These are phyloP conservation scores for Rhaphigaster nebulosa DNA, from an alignment of 2,888 invertebrate genomes.

Conservation along the genomic window DNA sequence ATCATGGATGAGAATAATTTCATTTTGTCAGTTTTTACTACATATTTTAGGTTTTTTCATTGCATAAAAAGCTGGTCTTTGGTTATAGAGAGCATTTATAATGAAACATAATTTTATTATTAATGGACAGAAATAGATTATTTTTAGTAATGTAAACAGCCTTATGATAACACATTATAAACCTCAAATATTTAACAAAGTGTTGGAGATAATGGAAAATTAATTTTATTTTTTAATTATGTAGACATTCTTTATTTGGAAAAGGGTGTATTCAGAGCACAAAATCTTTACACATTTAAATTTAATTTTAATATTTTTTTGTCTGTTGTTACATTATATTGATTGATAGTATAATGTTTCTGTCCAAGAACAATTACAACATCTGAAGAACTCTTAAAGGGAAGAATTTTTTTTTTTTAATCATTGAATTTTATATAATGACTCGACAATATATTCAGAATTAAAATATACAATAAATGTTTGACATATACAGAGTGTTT, in stretches of 20 bases:
- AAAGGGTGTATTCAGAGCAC: neutral
- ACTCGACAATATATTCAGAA: neutral
- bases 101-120: neutral
- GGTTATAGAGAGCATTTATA: neutral
- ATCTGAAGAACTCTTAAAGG: neutral
- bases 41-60: neutral
- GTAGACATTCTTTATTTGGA: neutral
- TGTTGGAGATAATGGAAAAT: neutral
- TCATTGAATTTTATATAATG: neutral
- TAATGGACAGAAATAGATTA: neutral
- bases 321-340: neutral
- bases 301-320: neutral
- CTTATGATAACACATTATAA: neutral
- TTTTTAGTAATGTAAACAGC: neutral
- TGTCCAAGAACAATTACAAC: neutral
- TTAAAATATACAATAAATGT: neutral
- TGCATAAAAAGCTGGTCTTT: neutral
- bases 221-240: neutral
- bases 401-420: neutral
- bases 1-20: neutral
- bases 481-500: neutral
- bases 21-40: neutral
- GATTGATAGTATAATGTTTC: neutral
- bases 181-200: neutral
- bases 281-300: neutral